Evolutionary conservation across 2,113 vertebrate species (phyloP).

Genomic region (Brachionichthys hirsutus): DNA sequence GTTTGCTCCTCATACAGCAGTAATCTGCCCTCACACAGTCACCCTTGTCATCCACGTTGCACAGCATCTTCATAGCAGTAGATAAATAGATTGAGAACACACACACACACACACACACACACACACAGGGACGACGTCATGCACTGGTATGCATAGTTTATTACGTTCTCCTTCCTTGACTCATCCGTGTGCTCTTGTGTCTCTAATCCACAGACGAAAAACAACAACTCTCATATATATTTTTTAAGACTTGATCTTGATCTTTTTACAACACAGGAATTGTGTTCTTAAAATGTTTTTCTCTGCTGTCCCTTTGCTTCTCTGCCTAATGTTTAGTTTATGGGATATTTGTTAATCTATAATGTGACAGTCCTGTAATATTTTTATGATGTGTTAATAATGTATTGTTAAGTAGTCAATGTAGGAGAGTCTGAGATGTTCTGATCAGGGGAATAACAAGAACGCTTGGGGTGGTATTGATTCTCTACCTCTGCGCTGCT

Average conservation of each 20-base stretch:
- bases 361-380: neutral
- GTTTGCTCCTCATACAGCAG: slow-evolving; percentile 45
- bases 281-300: neutral
- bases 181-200: slow-evolving; percentile 6
- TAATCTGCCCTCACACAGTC: slow-evolving; percentile 19
- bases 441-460: neutral
- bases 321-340: neutral
- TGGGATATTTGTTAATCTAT: neutral
- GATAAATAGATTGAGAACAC: slow-evolving; percentile 39
- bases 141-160: slow-evolving; percentile 21
- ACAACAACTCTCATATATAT: neutral
- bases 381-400: too few relatives aligned
- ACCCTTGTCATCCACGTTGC: slow-evolving; percentile 36
- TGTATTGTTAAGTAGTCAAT: too few relatives aligned
- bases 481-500: too few relatives aligned
- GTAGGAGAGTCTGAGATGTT: neutral
- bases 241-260: neutral
- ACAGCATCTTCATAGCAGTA: slow-evolving; percentile 61
- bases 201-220: slow-evolving; percentile 2
- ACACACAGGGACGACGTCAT: slow-evolving; percentile 53
- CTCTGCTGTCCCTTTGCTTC: neutral
- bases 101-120: slow-evolving; percentile 26
- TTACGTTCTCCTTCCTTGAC: slow-evolving; percentile 19
- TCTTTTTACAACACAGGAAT: neutral
- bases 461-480: neutral